Conservation (phyloP, 92 coral and sea anemone species). For the Epizoanthus fatuus region DNA sequence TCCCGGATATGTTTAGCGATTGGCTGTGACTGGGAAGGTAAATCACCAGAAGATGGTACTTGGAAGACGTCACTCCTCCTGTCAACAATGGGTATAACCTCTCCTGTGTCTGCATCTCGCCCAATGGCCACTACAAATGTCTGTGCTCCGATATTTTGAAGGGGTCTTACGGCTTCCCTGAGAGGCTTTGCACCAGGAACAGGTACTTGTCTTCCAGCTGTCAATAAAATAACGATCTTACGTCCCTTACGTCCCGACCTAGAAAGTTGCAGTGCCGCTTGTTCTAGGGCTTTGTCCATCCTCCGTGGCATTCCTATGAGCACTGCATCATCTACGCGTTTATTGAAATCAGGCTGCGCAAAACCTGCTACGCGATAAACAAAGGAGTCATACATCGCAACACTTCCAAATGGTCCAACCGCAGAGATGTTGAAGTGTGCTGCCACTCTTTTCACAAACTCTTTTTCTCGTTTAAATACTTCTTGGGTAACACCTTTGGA, state of each 20-base stretch:
- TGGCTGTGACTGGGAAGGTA: constrained; percentile 33
- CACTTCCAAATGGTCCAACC: constrained; percentile 67
- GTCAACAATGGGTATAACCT: constrained; percentile 60
- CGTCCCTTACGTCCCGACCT: constrained; percentile 49
- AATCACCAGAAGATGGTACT: constrained; percentile 26
- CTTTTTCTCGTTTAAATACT: constrained; percentile 81
- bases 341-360: constrained; percentile 48
- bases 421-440: constrained; percentile 66
- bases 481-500: constrained; percentile 70
- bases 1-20: constrained; percentile 28
- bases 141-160: constrained; percentile 67
- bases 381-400: constrained; percentile 62
- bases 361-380: constrained; percentile 59
- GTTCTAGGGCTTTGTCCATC: constrained; percentile 11
- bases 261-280: constrained; percentile 16
- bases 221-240: constrained; percentile 57
- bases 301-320: constrained; percentile 50
- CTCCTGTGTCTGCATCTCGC: constrained; percentile 50
- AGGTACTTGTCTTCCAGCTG: constrained; percentile 57
- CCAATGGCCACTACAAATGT: constrained; percentile 83
- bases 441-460: constrained; percentile 76
- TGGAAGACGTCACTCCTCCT: constrained; percentile 67
- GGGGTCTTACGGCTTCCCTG: constrained; percentile 66
- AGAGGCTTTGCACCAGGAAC: constrained; percentile 35
- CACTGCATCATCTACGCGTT: constrained; percentile 52